Evolutionary conservation across 1,140 invertebrate species (phyloP), one percentile per base, ranked within the genome.

Genomic region (Leptestheria dahalacensis): DNA sequence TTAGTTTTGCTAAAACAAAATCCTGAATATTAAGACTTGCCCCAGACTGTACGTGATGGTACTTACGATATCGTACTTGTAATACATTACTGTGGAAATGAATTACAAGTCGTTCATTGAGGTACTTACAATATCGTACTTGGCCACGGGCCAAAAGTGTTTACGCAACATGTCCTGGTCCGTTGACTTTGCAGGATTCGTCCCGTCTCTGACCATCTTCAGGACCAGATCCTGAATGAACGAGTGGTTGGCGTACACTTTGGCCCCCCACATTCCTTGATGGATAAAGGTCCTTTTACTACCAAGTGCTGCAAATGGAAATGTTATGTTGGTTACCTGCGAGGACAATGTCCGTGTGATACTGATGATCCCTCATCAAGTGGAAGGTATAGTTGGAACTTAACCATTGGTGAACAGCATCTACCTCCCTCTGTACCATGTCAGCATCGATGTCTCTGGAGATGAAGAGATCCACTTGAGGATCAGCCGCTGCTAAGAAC

Each of bases 351-450:
- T 10, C 25, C 18, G 10, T 59, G 20, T 49, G 57, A 29, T 15
- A 48, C 33, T 6, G 20, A 62, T 69, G 66, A 58, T 71, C 69
- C 26, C 68, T 46, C 64, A 71, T 67, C 20, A 66, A 52, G 62
- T 70, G 68, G 21, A 68, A 64, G 3, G 65, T 56, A n/a, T 64
- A 61, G 4, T 62, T 63, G 12, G 63, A 65, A 25, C 59, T 59
- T n/a, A 68, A 60, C 67, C 68, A 71, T 46, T 68, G 64, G 2
- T 54, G 3, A 0, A 72, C 66, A n/a, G 67, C 68, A 10, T 61
- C 66, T 2, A 63, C 62, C 61, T 72, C 70, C 41, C 70, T 56
- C n/a, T 53, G 10, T 2, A 61, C 60, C 2, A 68, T 58, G 10
- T 59, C 26, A 48, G 64, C 66, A 57, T 70, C 69, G 1, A 66